Evolutionary conservation across 2,113 vertebrate species (phyloP).

Genomic region (Hymenochirus boettgeri): DNA sequence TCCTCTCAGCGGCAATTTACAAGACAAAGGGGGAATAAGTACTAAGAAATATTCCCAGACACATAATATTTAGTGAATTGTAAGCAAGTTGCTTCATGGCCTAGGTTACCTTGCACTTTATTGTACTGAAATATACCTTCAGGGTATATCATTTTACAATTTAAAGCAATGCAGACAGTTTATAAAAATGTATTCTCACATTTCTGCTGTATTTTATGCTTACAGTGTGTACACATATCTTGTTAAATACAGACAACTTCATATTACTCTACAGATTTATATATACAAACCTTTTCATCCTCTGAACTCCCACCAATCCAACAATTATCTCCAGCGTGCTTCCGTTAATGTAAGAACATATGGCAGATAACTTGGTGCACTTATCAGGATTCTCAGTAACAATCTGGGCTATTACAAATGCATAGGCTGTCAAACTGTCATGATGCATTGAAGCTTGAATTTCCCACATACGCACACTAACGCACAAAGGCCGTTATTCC

Average conservation of each 20-base stretch:
- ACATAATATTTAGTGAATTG: conserved; percentile 35
- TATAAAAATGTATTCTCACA: conserved; percentile 11
- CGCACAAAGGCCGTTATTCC: too few relatives aligned
- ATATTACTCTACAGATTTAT: too few relatives aligned
- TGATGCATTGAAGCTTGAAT: too few relatives aligned
- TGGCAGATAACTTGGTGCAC: too few relatives aligned
- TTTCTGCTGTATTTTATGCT: not conserved
- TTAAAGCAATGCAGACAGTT: conserved; percentile 22
- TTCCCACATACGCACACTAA: too few relatives aligned
- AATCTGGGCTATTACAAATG: too few relatives aligned
- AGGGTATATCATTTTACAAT: conserved; percentile 39
- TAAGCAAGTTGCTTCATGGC: conserved; percentile 23
- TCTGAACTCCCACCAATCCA: too few relatives aligned
- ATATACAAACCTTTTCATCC: too few relatives aligned
- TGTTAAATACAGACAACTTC: not conserved
- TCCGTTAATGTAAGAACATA: too few relatives aligned
- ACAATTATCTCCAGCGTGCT: too few relatives aligned
- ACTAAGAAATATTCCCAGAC: conserved; percentile 32
- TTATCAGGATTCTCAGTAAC: too few relatives aligned
- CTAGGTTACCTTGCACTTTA: conserved; percentile 37
- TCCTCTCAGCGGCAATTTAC: conserved; percentile 24
- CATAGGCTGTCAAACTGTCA: too few relatives aligned
- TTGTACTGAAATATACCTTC: conserved; percentile 18
- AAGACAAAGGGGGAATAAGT: conserved; percentile 19
- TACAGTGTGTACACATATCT: not conserved